Evolutionary conservation across 2,888 invertebrate genomes (phyloP).

Genomic region (Hirtodrosophila alboralis): DNA sequence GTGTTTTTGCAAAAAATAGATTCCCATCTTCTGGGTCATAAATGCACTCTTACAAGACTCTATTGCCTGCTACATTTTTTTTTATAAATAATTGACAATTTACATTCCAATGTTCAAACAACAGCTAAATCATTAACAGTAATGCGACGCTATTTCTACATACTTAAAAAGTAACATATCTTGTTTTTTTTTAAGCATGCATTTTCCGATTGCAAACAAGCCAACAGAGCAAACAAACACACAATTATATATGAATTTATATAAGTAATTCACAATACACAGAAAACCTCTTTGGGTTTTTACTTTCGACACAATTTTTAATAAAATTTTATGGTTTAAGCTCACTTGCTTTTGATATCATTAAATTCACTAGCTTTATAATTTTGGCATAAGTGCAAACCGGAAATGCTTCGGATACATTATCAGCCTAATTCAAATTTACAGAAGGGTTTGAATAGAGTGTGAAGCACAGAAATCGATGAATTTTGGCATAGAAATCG

Average conservation of each 20-base stretch:
- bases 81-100: no score
- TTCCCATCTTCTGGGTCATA: no score
- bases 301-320: no score
- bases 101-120: slow-evolving; percentile 12
- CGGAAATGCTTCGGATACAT: no score
- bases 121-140: slow-evolving; percentile 15
- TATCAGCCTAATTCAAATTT: slow-evolving; percentile 61
- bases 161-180: slow-evolving; percentile 24
- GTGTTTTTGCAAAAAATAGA: no score
- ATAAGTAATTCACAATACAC: neutral
- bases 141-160: slow-evolving; percentile 9
- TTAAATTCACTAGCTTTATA: no score
- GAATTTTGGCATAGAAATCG: slow-evolving; percentile 54
- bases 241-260: neutral
- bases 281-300: no score
- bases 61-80: no score
- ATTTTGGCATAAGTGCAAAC: no score
- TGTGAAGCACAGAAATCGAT: slow-evolving; percentile 78
- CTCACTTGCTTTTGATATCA: no score
- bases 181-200: slow-evolving; percentile 43
- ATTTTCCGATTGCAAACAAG: slow-evolving; percentile 37
- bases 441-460: slow-evolving; percentile 78
- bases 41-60: no score
- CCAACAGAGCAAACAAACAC: slow-evolving; percentile 36
- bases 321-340: no score